Evolutionary conservation across 2,113 vertebrate genomes (phyloP).

Genomic region (Rallus limicola): DNA sequence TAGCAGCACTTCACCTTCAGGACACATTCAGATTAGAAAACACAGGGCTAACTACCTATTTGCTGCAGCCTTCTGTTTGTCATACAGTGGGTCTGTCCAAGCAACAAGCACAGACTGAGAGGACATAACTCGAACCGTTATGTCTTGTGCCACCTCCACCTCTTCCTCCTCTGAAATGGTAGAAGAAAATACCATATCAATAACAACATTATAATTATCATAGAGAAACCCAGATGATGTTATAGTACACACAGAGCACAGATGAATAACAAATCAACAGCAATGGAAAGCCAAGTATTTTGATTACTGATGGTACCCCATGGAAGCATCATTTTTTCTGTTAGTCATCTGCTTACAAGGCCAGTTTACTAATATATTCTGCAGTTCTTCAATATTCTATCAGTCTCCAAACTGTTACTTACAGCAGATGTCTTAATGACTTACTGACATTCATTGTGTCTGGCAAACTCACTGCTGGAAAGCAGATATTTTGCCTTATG

Average conservation of each 20-base stretch:
- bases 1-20: neutral
- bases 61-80: conserved; percentile 80
- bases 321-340: neutral
- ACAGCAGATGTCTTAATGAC: neutral
- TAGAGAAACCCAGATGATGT: neutral
- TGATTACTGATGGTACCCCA: neutral
- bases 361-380: neutral
- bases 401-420: neutral
- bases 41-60: conserved; percentile 69
- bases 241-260: neutral
- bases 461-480: neutral
- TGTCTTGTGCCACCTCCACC: conserved; percentile 83
- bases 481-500: neutral
- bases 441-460: neutral
- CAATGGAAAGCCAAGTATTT: neutral
- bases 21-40: neutral
- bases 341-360: neutral
- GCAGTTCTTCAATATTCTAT: neutral
- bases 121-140: conserved; percentile 92
- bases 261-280: neutral
- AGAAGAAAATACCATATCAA: neutral
- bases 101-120: conserved; percentile 93
- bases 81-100: conserved; percentile 89
- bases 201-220: neutral
- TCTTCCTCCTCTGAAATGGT: conserved; percentile 84